phyloP scores from a whole-genome alignment of 2,113 vertebrate genomes.

The Cololabis saira region DNA sequence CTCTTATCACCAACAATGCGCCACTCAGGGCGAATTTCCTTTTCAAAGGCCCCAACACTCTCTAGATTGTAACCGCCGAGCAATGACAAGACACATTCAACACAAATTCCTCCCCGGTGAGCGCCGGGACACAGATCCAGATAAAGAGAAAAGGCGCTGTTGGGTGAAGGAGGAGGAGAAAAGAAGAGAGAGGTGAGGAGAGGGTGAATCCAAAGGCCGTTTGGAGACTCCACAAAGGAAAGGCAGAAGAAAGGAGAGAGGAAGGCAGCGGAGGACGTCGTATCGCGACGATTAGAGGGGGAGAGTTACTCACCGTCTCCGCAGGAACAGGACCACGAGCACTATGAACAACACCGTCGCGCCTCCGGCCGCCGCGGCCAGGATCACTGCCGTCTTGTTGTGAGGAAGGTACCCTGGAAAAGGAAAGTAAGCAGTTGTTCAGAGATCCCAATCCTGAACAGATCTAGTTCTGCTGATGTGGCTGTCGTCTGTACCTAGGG shows the following conservation, averaged over 20 bases:
- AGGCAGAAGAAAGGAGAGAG: conserved; percentile 55
- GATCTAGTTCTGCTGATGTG: background rate
- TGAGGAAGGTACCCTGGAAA: conserved; percentile 43
- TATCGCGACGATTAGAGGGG: conserved; percentile 26
- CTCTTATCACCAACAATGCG: conserved; percentile 77
- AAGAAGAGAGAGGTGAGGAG: conserved; percentile 52
- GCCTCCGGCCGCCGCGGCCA: conserved; percentile 63
- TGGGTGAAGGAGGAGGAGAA: conserved; percentile 58
- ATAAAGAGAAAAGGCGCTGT: conserved; percentile 67
- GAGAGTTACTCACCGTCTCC: conserved; percentile 79
- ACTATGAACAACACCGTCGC: conserved; percentile 79
- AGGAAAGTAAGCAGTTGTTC: background rate
- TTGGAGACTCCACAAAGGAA: conserved; percentile 70
- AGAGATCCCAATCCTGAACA: background rate
- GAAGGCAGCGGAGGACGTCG: conserved; percentile 38
- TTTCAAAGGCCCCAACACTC: conserved; percentile 67
- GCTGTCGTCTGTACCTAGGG: conserved; percentile 53
- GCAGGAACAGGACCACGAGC: conserved; percentile 78
- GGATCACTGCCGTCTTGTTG: conserved; percentile 77
- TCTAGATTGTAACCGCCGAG: conserved; percentile 66
- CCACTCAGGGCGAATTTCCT: conserved; percentile 66
- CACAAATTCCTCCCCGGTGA: conserved; percentile 64
- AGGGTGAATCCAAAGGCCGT: conserved; percentile 66
- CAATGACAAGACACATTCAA: conserved; percentile 70
- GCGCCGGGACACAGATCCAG: conserved; percentile 64